Evolutionary conservation across 1,140 invertebrate species (phyloP).

Genomic region (Penaeus chinensis): DNA sequence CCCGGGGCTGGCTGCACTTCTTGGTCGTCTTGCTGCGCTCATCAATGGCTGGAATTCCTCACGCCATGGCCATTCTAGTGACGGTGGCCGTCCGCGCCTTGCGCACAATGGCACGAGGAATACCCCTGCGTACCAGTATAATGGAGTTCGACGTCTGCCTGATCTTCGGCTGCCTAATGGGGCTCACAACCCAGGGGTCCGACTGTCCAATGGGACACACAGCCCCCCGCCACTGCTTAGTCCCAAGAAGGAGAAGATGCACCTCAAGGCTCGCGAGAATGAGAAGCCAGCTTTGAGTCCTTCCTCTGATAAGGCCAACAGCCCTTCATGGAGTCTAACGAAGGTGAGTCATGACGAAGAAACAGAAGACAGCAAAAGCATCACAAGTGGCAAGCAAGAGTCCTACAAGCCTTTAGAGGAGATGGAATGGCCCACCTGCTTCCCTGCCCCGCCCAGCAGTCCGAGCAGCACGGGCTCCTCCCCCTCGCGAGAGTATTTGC

Average conservation of each 20-base stretch:
- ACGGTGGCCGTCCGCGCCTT: constrained; percentile 13
- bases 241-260: constrained; percentile 37
- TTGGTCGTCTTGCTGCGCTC: constrained; percentile 56
- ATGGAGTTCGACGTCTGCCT: constrained; percentile 48
- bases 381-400: constrained; percentile 39
- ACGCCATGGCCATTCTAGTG: constrained; percentile 1
- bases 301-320: constrained; percentile 49
- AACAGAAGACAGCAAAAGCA: constrained; percentile 42
- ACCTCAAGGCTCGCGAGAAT: constrained; percentile 27
- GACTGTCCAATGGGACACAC: constrained; percentile 46
- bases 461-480: constrained; percentile 42
- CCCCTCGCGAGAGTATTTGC: constrained; percentile 42
- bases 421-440: constrained; percentile 46
- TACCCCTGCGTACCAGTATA: constrained; percentile 28
- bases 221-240: constrained; percentile 52
- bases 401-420: constrained; percentile 50
- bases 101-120: constrained; percentile 40
- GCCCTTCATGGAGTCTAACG: constrained; percentile 49
- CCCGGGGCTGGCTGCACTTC: constrained; percentile 59
- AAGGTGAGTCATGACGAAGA: constrained; percentile 49
- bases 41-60: constrained; percentile 56
- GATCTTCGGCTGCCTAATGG: constrained; percentile 50
- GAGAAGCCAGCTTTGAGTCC: constrained; percentile 48
- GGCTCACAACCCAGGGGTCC: constrained; percentile 50
- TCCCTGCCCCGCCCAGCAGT: constrained; percentile 55